Percentiles rank a stretch among this genome's conserved stretches.
These are phyloP conservation scores for Magallana ariakensis DNA, from an alignment of 1,140 invertebrate genomes.

Conservation along the genomic window DNA sequence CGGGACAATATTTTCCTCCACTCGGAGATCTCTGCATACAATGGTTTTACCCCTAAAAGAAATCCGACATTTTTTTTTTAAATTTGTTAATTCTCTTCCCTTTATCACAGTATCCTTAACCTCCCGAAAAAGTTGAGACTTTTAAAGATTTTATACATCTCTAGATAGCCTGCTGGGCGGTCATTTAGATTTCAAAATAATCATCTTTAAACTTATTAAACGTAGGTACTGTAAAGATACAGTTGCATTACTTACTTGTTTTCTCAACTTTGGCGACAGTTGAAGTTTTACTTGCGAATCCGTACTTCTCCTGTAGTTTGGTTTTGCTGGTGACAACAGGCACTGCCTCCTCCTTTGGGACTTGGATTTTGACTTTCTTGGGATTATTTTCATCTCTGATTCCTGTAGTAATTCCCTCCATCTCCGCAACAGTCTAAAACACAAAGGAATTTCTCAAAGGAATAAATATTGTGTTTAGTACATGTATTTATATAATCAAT, in stretches of 20 bases:
- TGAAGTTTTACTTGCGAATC: slow-evolving; percentile 46
- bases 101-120: too few species aligned
- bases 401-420: slow-evolving; percentile 77
- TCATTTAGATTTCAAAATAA: too few species aligned
- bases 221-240: too few species aligned
- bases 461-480: too few species aligned
- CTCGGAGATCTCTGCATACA: slow-evolving; percentile 78
- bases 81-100: too few species aligned
- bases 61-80: not conserved
- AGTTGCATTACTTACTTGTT: slow-evolving; percentile 53
- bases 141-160: too few species aligned
- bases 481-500: too few species aligned
- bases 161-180: too few species aligned
- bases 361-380: slow-evolving; percentile 69
- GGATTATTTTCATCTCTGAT: slow-evolving; percentile 70
- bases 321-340: slow-evolving; percentile 49
- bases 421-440: slow-evolving; percentile 77
- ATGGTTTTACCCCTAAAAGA: slow-evolving; percentile 64
- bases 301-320: slow-evolving; percentile 65
- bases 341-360: slow-evolving; percentile 51
- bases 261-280: slow-evolving; percentile 60
- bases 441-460: not conserved
- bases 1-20: slow-evolving; percentile 77
- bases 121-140: too few species aligned
- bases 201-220: too few species aligned